These are phyloP conservation scores for Drosophila cracens DNA, from an alignment of 2,888 invertebrate genomes.

Conservation along the genomic window DNA sequence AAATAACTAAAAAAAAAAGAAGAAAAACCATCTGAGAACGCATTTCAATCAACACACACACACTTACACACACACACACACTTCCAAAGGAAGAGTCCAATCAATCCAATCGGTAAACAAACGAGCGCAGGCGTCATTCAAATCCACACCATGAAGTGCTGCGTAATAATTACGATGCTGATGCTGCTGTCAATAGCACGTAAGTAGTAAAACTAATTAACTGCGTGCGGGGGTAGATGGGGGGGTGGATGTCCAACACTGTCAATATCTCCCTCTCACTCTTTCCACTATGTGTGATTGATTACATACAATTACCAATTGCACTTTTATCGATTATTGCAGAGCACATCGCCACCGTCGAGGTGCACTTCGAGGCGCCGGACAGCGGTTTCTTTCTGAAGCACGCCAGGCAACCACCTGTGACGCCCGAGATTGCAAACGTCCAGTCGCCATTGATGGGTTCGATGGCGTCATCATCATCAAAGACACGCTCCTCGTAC, in stretches of 20 bases:
- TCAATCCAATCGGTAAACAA: slow-evolving; percentile 24
- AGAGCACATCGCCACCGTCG: slow-evolving; percentile 90
- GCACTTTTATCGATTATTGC: slow-evolving; percentile 71
- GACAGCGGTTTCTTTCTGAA: slow-evolving; percentile 96
- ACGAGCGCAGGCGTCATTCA: slow-evolving; percentile 24
- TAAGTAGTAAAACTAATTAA: slow-evolving; percentile 52
- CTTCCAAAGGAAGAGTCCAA: slow-evolving; percentile 3
- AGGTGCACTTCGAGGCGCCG: slow-evolving; percentile 96
- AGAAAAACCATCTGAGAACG: not conserved
- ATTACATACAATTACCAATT: slow-evolving; percentile 11
- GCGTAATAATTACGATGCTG: slow-evolving; percentile 54
- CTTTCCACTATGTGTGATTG: slow-evolving; percentile 1
- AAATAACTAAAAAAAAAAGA: not conserved
- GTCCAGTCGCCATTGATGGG: slow-evolving; percentile 52
- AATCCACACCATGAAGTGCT: slow-evolving; percentile 60
- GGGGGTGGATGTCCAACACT: not conserved
- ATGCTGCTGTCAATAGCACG: slow-evolving; percentile 70
- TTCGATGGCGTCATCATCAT: slow-evolving; percentile 60
- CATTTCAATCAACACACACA: slow-evolving; percentile 13
- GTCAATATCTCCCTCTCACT: not conserved
- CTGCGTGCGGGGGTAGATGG: too few species aligned
- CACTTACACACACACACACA: not conserved
- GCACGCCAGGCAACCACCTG: slow-evolving; percentile 90
- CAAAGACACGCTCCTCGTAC: slow-evolving; percentile 76
- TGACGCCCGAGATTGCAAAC: slow-evolving; percentile 82